Percentiles rank a stretch among this genome's conserved stretches.
Conservation (phyloP, 2,113 vertebrate genomes). For the Suncus etruscus region DNA sequence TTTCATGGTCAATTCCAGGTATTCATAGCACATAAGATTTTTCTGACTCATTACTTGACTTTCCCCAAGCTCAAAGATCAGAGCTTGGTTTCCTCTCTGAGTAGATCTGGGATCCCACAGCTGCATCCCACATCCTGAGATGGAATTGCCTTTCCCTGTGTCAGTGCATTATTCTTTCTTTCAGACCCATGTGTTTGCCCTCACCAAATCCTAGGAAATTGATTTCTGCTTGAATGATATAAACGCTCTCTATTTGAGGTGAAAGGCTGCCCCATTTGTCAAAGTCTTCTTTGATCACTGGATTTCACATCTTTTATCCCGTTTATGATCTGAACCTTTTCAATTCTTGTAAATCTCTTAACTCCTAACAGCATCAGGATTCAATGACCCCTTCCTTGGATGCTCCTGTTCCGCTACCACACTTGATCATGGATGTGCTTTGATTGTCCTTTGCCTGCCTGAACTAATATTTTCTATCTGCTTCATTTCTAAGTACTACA, state of each 20-base stretch:
- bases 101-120: background rate
- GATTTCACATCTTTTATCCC: background rate
- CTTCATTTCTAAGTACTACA: background rate
- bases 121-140: background rate
- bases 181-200: background rate
- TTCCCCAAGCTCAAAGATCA: background rate
- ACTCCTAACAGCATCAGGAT: background rate
- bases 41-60: background rate
- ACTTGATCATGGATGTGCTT: background rate
- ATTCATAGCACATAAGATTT: background rate
- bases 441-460: background rate
- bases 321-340: constrained; percentile 2
- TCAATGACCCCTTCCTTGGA: background rate
- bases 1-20: background rate
- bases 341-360: background rate
- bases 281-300: background rate
- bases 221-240: constrained; percentile 34
- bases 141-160: background rate
- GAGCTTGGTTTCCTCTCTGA: background rate
- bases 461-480: too few species aligned
- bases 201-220: constrained; percentile 12
- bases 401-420: background rate
- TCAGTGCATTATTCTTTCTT: background rate
- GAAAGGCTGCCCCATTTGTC: constrained; percentile 7
- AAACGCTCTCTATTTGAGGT: constrained; percentile 25